Conservation (phyloP, 2,888 invertebrate species). For the Hedychridium roseum region DNA sequence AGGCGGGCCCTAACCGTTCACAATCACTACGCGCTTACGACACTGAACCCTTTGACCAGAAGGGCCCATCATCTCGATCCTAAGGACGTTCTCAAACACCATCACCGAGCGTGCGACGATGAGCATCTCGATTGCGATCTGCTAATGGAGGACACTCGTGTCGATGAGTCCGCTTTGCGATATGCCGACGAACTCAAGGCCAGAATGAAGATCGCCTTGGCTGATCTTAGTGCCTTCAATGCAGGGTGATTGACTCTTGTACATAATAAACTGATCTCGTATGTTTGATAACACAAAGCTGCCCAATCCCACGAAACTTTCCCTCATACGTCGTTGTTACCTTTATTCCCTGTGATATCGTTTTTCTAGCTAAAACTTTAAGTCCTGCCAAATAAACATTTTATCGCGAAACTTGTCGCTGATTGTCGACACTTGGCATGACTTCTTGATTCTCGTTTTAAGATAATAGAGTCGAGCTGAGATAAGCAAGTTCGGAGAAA, state of each 20-base stretch:
- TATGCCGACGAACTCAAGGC: conserved; percentile 47
- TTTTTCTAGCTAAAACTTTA: no score
- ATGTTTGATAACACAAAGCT: no score
- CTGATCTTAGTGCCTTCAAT: conserved; percentile 33
- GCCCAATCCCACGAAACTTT: no score
- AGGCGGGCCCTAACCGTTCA: conserved; percentile 74
- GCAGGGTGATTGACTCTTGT: conserved; percentile 21
- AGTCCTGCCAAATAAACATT: no score
- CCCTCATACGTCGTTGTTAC: no score
- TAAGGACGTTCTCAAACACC: conserved; percentile 72
- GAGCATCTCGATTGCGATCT: conserved; percentile 52
- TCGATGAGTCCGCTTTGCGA: conserved; percentile 49
- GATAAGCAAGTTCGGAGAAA: no score
- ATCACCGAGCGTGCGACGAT: conserved; percentile 68
- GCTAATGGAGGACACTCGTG: conserved; percentile 47
- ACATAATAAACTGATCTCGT: conserved; percentile 33
- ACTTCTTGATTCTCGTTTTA: no score
- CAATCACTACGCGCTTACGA: conserved; percentile 77
- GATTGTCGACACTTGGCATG: no score
- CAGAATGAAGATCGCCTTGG: conserved; percentile 40
- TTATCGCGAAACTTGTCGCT: no score
- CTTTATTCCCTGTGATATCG: no score
- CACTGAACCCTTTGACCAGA: conserved; percentile 67
- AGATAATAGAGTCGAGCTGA: no score
- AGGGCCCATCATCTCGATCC: conserved; percentile 69